Conservation (phyloP, 2,797 vertebrate species). For the Phataginus tricuspis region DNA sequence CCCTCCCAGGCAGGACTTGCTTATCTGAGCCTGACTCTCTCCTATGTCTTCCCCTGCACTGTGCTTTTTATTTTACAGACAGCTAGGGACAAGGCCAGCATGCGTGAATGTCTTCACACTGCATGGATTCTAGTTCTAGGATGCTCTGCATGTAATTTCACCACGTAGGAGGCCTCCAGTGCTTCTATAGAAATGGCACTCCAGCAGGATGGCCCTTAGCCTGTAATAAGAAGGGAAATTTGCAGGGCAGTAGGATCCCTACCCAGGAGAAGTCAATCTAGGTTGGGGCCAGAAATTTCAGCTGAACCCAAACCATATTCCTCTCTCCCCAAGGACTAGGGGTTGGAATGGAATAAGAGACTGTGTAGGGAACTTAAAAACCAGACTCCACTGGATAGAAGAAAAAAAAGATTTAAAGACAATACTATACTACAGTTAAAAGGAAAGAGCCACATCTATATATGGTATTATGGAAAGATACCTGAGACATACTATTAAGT, state of each 20-base stretch:
- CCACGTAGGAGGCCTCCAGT: not conserved
- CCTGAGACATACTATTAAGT: not conserved
- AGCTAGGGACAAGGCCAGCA: not conserved
- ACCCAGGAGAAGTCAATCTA: not conserved
- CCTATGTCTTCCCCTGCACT: not conserved
- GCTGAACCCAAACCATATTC: not conserved
- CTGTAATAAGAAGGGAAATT: not conserved
- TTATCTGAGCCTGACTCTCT: not conserved
- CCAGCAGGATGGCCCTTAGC: not conserved
- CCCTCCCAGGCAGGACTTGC: not conserved
- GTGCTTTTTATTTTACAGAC: slow-evolving; percentile 38
- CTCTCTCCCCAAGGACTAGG: not conserved
- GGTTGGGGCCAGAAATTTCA: not conserved
- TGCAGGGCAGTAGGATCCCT: not conserved
- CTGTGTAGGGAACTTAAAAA: not conserved
- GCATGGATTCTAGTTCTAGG: not conserved
- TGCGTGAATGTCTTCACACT: not conserved
- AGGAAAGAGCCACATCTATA: not conserved
- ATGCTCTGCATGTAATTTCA: not conserved
- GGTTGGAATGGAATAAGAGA: not conserved
- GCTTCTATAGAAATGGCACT: not conserved
- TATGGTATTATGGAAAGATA: not conserved
- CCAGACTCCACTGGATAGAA: not conserved
- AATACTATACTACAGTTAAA: not conserved
- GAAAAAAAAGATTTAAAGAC: not conserved